These are phyloP conservation scores for Chalcosyrphus nemorum DNA, from an alignment of 2,888 invertebrate species.

Conservation along the genomic window DNA sequence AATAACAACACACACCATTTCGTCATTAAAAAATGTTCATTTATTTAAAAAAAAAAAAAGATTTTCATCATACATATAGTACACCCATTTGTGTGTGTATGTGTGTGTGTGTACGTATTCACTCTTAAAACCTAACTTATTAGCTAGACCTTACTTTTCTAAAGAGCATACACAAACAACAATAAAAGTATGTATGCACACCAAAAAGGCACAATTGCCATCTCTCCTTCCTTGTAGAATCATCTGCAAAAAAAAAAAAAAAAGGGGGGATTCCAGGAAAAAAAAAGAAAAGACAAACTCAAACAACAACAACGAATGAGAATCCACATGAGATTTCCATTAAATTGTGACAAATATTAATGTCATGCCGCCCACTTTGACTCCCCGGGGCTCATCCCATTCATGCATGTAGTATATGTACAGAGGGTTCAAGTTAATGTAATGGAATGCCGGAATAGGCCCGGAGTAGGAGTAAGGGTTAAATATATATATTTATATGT, in stretches of 20 bases:
- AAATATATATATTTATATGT: neutral
- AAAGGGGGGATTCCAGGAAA: neutral
- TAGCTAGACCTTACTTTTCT: conserved; percentile 31
- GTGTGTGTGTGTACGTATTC: neutral
- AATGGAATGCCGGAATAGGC: conserved; percentile 11
- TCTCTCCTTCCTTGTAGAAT: neutral
- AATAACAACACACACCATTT: neutral
- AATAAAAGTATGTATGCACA: conserved; percentile 24
- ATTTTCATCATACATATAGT: conserved; percentile 6
- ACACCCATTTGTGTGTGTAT: neutral
- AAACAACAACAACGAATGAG: conserved; percentile 20
- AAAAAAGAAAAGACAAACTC: conserved; percentile 2
- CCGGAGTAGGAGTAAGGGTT: neutral
- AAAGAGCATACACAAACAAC: conserved; percentile 29
- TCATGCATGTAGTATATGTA: neutral
- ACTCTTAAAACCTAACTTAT: conserved; percentile 34
- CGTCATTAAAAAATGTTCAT: neutral
- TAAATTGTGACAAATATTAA: conserved; percentile 60
- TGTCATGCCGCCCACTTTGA: conserved; percentile 33
- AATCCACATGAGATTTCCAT: conserved; percentile 54
- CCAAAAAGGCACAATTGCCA: conserved; percentile 33
- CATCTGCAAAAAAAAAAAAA: neutral
- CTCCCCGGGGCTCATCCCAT: neutral
- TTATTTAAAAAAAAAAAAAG: conserved; percentile 18
- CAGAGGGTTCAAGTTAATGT: conserved; percentile 21